Conservation (phyloP, 1,140 invertebrate genomes). For the Xylocopa sonorina region DNA sequence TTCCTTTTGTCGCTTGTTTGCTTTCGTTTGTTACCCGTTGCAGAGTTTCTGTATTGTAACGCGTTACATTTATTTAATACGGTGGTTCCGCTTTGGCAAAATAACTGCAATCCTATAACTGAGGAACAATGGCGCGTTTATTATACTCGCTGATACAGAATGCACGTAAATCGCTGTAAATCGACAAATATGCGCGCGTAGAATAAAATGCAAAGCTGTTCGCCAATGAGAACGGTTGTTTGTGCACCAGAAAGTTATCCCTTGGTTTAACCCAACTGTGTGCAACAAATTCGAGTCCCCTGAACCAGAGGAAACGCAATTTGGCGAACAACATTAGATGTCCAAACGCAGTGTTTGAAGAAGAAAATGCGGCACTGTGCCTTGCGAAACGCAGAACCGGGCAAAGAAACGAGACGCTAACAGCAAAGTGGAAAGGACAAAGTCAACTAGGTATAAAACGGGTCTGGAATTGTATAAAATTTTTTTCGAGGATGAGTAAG, state of each 20-base stretch:
- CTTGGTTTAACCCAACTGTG: no score
- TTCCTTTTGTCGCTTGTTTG: conserved; percentile 16
- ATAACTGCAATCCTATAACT: neutral
- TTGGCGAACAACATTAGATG: neutral
- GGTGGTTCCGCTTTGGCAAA: neutral
- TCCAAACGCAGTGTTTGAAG: neutral
- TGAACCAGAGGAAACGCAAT: neutral
- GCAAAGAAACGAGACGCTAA: neutral
- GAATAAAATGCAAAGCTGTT: no score
- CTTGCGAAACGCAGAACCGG: neutral
- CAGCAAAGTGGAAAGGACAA: conserved; percentile 4
- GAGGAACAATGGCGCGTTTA: neutral
- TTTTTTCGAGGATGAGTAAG: neutral
- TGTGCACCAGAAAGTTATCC: no score
- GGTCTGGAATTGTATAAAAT: neutral
- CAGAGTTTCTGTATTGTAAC: neutral
- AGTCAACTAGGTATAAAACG: conserved; percentile 5
- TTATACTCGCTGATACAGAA: no score
- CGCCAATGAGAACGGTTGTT: no score
- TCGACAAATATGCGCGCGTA: no score
- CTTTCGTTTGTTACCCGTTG: neutral
- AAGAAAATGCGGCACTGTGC: no score
- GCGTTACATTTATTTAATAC: conserved; percentile 20
- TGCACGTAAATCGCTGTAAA: no score
- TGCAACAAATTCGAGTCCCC: no score